Conservation (phyloP, 2,113 vertebrate genomes). For the Heterotis niloticus region DNA sequence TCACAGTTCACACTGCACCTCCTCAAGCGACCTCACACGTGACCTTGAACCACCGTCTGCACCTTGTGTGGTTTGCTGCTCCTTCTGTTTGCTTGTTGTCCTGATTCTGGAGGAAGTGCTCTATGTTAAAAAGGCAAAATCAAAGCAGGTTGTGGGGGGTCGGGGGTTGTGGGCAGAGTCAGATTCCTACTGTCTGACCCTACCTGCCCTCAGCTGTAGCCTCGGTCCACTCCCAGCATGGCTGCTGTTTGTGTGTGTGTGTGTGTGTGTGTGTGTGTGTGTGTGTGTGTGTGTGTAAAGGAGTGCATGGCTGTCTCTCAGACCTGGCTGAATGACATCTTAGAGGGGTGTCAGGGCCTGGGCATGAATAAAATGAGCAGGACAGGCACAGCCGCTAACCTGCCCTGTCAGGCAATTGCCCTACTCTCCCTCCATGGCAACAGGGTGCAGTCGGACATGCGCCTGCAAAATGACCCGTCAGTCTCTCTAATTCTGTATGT, state of each 20-base stretch:
- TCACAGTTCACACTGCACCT: not conserved
- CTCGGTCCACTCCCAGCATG: not conserved
- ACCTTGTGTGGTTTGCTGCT: no score
- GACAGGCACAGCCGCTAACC: constrained; percentile 44
- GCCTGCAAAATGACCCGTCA: constrained; percentile 60
- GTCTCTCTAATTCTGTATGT: constrained; percentile 68
- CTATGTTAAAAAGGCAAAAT: no score
- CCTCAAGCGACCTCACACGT: not conserved
- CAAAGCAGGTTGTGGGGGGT: no score
- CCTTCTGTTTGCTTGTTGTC: not conserved
- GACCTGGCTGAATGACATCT: constrained; percentile 36
- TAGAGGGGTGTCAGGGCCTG: constrained; percentile 40
- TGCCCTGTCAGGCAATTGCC: constrained; percentile 59
- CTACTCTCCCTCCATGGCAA: constrained; percentile 17
- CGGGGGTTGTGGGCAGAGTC: not conserved
- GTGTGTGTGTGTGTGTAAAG: not conserved
- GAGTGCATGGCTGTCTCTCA: not conserved
- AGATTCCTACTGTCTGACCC: not conserved
- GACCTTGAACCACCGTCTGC: not conserved
- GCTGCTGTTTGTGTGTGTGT: not conserved
- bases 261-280: not conserved
- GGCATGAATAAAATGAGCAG: constrained; percentile 50
- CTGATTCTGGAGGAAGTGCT: not conserved
- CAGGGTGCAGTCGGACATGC: constrained; percentile 39
- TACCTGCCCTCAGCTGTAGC: not conserved